phyloP scores from a whole-genome alignment of 2,113 vertebrate genomes.

The Hydrolagus affinis region DNA sequence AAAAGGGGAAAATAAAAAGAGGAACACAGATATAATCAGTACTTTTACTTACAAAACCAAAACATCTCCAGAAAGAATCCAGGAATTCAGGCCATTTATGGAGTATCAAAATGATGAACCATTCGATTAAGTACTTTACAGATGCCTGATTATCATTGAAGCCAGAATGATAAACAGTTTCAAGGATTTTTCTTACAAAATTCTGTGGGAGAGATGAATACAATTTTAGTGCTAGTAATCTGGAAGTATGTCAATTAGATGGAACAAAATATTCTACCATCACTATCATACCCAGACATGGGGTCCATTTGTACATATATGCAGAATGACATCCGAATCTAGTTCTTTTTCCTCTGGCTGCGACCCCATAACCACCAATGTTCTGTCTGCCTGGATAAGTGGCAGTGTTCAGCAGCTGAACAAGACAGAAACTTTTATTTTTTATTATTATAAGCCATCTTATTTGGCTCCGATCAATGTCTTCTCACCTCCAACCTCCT shows the following conservation, averaged over 20 bases:
- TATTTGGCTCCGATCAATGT: too few species aligned
- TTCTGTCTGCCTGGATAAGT: too few species aligned
- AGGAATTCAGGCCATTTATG: constrained; percentile 66
- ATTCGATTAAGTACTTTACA: constrained; percentile 88
- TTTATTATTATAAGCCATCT: too few species aligned
- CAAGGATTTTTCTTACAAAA: constrained; percentile 63
- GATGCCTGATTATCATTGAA: constrained; percentile 84
- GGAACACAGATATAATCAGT: constrained; percentile 9
- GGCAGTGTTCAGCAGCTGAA: too few species aligned
- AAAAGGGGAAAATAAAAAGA: too few species aligned
- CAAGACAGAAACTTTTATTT: too few species aligned
- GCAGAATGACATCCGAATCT: too few species aligned
- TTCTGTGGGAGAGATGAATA: constrained; percentile 51
- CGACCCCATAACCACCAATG: too few species aligned
- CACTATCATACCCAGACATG: too few species aligned
- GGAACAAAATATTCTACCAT: neutral
- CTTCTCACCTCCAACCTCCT: too few species aligned
- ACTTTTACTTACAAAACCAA: constrained; percentile 64
- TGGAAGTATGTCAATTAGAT: neutral
- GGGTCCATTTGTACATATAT: too few species aligned
- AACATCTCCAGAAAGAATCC: constrained; percentile 75
- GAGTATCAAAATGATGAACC: constrained; percentile 77
- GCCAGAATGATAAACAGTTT: constrained; percentile 68
- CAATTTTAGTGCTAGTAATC: neutral
- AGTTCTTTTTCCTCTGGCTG: too few species aligned